Base-by-base conservation (phyloP, 2,888 invertebrate genomes). In the Cepaea hortensis region DNA sequence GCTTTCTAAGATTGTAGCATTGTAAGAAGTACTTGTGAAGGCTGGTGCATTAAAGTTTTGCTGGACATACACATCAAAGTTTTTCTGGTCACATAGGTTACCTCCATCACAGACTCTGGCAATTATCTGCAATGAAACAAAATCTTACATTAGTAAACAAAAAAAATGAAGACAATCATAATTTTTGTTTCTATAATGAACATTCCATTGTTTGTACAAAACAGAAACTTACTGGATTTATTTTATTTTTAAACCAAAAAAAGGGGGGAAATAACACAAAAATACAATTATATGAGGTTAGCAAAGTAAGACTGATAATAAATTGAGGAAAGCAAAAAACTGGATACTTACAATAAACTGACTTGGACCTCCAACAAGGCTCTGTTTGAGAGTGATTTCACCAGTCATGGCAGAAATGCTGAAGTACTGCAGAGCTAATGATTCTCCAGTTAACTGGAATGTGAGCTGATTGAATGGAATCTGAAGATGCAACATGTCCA, bases 1-100 rank as follows among this genome's bases (percentile, higher is more conserved):
- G 65, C 61, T 68, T 20, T 87, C 87, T 73, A 15, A 20, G 48
- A 87, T 72, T 55, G 83, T 87, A 61, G 87, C 88, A 0, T 84
- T 76, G 35, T 90, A 88, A 11, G 68, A 20, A 0, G 11, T 50
- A 18, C 82, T 62, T 18, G n/a, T 50, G 85, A 92, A 92, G 7
- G 55, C 62, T 9, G 94, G 94, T 46, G 79, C 81, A 46, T 91
- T 79, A 15, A 92, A 88, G 85, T 94, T 94, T 35, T 93, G 90
- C 77, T 90, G 81, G 7, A 94, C 90, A 1, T 88, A 89, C 20
- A 93, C n/a, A 35, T 3, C 1, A 3, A 83, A 5, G n/a, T 23
- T 70, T 20, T 20, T 62, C 13, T 61, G 7, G n/a, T 84, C 81
- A 79, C 76, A 70, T 4, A 84, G 79, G 35, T 81, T 79, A 6